Conservation (phyloP, 2,113 vertebrate species). For the Apteryx mantelli region DNA sequence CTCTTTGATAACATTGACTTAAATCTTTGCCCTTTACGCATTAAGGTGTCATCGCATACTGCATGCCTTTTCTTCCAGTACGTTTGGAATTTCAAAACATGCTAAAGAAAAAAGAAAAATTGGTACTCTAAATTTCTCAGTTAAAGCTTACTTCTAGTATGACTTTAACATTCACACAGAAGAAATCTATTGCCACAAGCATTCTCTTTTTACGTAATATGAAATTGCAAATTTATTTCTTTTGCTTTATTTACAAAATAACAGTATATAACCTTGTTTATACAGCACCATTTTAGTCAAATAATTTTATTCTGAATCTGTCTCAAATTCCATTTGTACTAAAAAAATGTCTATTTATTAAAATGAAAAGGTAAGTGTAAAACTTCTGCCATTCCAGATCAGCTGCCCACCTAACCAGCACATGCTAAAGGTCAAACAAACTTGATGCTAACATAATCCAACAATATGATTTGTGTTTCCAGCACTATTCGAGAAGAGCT, state of each 20-base stretch:
- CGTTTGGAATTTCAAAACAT: slow-evolving; percentile 3
- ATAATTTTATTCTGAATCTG: not conserved
- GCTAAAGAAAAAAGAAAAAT: not conserved
- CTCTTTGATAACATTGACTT: slow-evolving; percentile 34
- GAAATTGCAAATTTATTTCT: not conserved
- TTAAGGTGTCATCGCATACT: slow-evolving; percentile 15
- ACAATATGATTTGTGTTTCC: not conserved
- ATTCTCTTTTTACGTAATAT: not conserved
- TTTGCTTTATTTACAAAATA: not conserved
- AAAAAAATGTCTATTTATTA: not conserved
- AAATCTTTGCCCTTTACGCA: slow-evolving; percentile 46
- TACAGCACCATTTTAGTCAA: not conserved
- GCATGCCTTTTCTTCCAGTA: not conserved
- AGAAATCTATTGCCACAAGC: not conserved
- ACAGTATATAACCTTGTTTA: not conserved
- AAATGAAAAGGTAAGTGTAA: not conserved
- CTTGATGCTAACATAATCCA: not conserved
- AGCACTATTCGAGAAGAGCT: not conserved
- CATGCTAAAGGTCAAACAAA: not conserved
- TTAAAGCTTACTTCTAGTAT: not conserved
- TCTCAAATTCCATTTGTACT: not conserved
- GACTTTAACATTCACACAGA: not conserved
- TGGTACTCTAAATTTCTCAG: not conserved
- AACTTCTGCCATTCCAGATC: not conserved
- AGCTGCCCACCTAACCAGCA: not conserved